Conservation (phyloP, 2,888 invertebrate species). For the Parochlus steinenii region DNA sequence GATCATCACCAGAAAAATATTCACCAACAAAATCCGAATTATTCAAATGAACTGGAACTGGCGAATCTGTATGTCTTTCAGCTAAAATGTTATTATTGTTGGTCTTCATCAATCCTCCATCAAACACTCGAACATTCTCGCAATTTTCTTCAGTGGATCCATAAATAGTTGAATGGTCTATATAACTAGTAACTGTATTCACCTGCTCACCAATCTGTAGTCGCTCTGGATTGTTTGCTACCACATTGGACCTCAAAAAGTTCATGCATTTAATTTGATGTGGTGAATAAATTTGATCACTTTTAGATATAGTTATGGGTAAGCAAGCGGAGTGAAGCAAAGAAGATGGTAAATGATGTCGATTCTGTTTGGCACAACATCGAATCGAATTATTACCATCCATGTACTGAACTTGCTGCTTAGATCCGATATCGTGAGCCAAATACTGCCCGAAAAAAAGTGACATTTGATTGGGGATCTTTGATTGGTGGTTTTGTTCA, state of each 20-base stretch:
- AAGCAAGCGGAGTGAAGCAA: conserved; percentile 40
- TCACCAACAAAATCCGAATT: no score
- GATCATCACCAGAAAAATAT: conserved; percentile 30
- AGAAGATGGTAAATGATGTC: conserved; percentile 29
- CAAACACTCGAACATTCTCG: conserved; percentile 28
- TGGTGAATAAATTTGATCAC: conserved; percentile 36
- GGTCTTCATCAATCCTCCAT: conserved; percentile 31
- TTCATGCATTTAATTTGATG: conserved; percentile 38
- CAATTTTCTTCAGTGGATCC: conserved; percentile 21
- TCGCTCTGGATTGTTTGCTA: conserved; percentile 21
- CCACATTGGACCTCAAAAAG: conserved; percentile 40
- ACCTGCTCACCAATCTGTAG: conserved; percentile 31
- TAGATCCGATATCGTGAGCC: conserved; percentile 26
- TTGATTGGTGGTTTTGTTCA: background rate
- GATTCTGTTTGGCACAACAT: conserved; percentile 34
- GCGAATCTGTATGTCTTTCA: conserved; percentile 16
- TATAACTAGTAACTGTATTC: conserved; percentile 41
- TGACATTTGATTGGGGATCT: background rate
- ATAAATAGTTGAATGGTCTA: conserved; percentile 23
- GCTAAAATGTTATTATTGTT: conserved; percentile 26
- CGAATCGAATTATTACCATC: conserved; percentile 25
- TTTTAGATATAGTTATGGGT: conserved; percentile 37
- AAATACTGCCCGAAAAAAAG: conserved; percentile 34
- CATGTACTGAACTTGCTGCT: conserved; percentile 1
- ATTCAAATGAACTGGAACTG: no score